Evolutionary conservation across 2,888 invertebrate genomes (phyloP).

Genomic region (Himalopsyche kuldschensis): DNA sequence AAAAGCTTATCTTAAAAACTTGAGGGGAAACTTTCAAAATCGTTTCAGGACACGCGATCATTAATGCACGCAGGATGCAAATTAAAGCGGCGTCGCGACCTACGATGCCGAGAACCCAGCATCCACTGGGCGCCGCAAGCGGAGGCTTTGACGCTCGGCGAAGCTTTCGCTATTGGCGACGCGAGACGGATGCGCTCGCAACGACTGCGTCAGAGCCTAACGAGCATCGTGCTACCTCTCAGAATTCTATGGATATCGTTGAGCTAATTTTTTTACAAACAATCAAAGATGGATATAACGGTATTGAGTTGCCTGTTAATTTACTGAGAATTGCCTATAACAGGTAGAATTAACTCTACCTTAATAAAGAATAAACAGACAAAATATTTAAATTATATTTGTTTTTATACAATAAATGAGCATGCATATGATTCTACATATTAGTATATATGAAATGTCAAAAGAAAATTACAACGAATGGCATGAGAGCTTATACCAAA

Average conservation of each 20-base stretch:
- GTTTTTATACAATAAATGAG: no score
- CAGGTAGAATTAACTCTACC: no score
- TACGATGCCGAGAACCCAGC: constrained; percentile 1
- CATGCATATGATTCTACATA: no score
- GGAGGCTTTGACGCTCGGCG: not conserved
- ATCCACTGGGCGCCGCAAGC: constrained; percentile 7
- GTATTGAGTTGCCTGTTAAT: no score
- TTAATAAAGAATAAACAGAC: no score
- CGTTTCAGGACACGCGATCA: not conserved
- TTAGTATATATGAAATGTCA: no score
- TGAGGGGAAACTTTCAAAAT: not conserved
- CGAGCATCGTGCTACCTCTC: not conserved
- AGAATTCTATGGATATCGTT: not conserved
- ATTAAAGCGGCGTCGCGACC: not conserved
- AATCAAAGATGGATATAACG: no score
- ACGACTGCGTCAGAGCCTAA: constrained; percentile 2
- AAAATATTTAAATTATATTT: no score
- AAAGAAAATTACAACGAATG: no score
- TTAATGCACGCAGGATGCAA: not conserved
- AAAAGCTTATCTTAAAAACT: not conserved
- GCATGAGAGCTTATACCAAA: no score
- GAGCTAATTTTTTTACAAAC: no score
- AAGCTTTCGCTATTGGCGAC: not conserved
- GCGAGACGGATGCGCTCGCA: constrained; percentile 7
- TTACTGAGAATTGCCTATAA: no score